A percentile compares a stretch with the other conserved stretches of the same genome.
Evolutionary conservation across 30 jellyfish, hydroid and myxozoan genomes (phyloP).

Genomic region (Pseudorhiza aurosa): DNA sequence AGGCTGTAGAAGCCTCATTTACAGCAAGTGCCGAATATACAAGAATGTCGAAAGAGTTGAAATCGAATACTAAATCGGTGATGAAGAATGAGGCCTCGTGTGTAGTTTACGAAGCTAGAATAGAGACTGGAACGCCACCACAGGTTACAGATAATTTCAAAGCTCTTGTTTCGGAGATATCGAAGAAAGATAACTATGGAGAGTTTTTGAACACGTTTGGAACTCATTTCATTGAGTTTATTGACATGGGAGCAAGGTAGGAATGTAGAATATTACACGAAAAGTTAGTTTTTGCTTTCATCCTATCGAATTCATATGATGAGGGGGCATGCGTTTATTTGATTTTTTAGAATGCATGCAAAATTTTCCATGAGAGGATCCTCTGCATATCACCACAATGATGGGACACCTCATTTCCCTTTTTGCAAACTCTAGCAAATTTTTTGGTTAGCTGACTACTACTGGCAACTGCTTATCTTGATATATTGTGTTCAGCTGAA

Average conservation of each 20-base stretch:
- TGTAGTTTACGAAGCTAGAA: constrained; percentile 35
- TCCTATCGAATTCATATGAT: too few species aligned
- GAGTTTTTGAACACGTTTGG: constrained; percentile 50
- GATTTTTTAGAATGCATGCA: too few species aligned
- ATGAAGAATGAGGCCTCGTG: constrained; percentile 56
- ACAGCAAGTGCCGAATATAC: constrained; percentile 53
- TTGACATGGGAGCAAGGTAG: constrained; percentile 66
- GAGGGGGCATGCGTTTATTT: too few species aligned
- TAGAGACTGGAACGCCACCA: constrained; percentile 53
- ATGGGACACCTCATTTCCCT: too few species aligned
- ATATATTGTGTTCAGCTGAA: too few species aligned
- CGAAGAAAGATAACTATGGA: constrained; percentile 1
- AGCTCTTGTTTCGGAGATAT: constrained; percentile 15
- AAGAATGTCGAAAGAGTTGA: constrained; percentile 37
- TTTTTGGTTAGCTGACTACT: too few species aligned
- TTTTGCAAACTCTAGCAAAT: too few species aligned
- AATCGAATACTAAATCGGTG: constrained; percentile 32
- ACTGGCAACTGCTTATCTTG: too few species aligned
- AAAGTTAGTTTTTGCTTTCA: too few species aligned
- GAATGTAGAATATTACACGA: too few species aligned
- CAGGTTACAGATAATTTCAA: constrained; percentile 33
- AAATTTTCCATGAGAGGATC: too few species aligned
- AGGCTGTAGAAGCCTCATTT: constrained; percentile 38
- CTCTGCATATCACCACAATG: too few species aligned
- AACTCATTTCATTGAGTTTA: constrained; percentile 31